phyloP scores from a whole-genome alignment of 2,113 vertebrate genomes.

The Otocyon megalotis region DNA sequence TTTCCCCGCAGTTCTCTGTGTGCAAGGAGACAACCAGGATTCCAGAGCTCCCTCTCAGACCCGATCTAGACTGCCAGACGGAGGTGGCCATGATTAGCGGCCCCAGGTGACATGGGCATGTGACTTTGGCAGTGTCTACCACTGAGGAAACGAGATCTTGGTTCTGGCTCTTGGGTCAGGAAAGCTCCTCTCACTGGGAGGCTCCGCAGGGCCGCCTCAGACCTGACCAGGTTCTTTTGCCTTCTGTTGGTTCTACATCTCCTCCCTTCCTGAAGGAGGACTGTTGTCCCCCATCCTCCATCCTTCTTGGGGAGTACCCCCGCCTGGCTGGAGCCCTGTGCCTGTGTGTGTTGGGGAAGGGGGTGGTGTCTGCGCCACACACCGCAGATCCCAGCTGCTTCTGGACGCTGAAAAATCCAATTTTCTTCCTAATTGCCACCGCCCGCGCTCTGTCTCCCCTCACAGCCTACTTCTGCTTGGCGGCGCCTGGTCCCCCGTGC shows the following conservation, averaged over 20 bases:
- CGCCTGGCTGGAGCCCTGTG: slow-evolving; percentile 48
- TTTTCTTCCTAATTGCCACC: slow-evolving; percentile 84
- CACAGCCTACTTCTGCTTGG: slow-evolving; percentile 78
- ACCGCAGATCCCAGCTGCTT: slow-evolving; percentile 77
- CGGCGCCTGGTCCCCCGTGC: neutral
- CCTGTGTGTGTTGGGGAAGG: neutral
- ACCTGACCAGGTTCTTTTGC: neutral
- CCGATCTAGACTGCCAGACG: neutral
- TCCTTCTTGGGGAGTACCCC: slow-evolving; percentile 33
- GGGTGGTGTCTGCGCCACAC: slow-evolving; percentile 2
- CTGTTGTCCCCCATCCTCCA: neutral
- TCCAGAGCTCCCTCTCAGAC: neutral
- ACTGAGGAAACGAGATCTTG: neutral
- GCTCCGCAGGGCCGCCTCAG: slow-evolving; percentile 13
- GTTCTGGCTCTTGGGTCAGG: neutral
- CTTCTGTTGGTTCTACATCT: neutral
- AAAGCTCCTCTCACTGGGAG: neutral
- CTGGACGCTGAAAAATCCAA: slow-evolving; percentile 83
- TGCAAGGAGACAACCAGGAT: neutral
- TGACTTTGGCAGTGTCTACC: neutral
- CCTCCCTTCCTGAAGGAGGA: neutral
- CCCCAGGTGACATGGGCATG: neutral
- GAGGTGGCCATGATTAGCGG: neutral
- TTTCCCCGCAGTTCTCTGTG: neutral
- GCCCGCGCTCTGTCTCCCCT: slow-evolving; percentile 66